A percentile compares a stretch with the other conserved stretches of the same genome.
phyloP scores from a whole-genome alignment of 2,113 vertebrate species.

The Nesospiza acunhae region DNA sequence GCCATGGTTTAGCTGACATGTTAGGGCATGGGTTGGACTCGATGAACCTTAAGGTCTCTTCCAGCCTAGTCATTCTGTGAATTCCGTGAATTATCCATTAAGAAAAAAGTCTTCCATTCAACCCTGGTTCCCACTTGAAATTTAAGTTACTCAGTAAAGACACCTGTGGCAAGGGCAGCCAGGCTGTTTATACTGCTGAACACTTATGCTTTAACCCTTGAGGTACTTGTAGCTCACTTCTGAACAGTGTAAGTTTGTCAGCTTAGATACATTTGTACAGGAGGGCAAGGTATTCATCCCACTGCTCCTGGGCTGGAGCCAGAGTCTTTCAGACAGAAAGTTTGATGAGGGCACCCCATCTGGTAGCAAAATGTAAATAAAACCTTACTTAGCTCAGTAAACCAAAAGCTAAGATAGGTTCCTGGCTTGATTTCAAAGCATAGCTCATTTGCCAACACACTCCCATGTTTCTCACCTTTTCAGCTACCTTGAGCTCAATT shows the following conservation, averaged over 20 bases:
- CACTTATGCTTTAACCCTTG: not conserved
- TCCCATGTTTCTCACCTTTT: not conserved
- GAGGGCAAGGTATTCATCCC: not conserved
- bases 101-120: not conserved
- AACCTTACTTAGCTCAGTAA: not conserved
- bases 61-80: not conserved
- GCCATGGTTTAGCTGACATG: not conserved
- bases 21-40: not conserved
- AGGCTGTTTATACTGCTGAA: not conserved
- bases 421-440: not conserved
- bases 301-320: not conserved
- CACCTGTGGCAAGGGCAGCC: not conserved
- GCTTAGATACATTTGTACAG: not conserved
- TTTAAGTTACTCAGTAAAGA: not conserved
- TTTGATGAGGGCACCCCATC: not conserved
- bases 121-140: not conserved
- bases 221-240: not conserved
- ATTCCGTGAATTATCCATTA: not conserved
- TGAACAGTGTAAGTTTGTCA: fast-evolving
- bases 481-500: not conserved
- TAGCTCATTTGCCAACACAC: not conserved
- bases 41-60: not conserved
- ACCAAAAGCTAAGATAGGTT: not conserved
- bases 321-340: not conserved
- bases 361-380: not conserved